Base-by-base conservation (phyloP, 2,113 vertebrate species). In the Galemys pyrenaicus region DNA sequence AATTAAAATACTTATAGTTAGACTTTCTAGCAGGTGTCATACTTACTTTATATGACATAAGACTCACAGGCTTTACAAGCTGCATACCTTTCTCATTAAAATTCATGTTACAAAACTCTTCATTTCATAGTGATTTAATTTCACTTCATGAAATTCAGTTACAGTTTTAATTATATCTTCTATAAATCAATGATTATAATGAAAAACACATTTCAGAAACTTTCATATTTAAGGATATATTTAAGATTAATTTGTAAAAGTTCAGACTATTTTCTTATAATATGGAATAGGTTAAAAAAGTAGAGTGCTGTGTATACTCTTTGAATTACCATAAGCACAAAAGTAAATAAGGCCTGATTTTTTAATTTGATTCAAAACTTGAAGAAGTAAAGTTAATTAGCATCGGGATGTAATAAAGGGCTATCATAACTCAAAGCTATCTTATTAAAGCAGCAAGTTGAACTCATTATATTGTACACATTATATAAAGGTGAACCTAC, bases 61-160 rank as follows among this genome's bases (percentile, higher is more conserved):
- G 51, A 82, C 4, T 46, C 19, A 0, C 15, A 75, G 17, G 37
- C 35, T 85, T 92, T 92, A 89, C 0, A 0, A 77, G 56, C 30
- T 84, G 0, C n/a, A 28, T 2, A 60, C 94, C 89, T 93, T 26
- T 87, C 4, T 96, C 3, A 92, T 95, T 96, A 94, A 97, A 97
- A 95, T 77, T 0, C 0, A 58, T 20, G 0, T 90, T 97, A 1
- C 78, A 64, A 85, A 80, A 6, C 6, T 82, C 12, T 96, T 96
- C 82, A 82, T 87, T 97, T 95, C 15, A 9, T 44, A 94, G 62
- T 79, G 3, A 81, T 92, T 93, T 94, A 22, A 1, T 37, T 96
- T 97, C 94, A 37, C 68, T 97, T 97, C 77, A 88, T 77, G 17
- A 0, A 96, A 90, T 89, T 65, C 24, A 96, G 93, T 95, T 96